Conservation (phyloP, 2,113 vertebrate species). For the Andinoacara biseriatus region DNA sequence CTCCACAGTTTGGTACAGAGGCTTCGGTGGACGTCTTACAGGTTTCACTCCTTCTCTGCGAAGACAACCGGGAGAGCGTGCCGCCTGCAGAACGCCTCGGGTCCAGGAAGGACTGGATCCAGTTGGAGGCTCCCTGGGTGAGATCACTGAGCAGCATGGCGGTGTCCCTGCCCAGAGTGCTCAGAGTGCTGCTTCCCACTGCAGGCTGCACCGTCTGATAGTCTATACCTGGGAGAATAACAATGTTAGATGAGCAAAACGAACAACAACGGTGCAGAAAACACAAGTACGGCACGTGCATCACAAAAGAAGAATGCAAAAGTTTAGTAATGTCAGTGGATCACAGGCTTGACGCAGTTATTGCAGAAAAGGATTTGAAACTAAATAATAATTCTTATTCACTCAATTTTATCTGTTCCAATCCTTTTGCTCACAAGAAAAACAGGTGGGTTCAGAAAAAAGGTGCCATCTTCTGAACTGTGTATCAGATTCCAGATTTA, state of each 20-base stretch:
- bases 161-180: constrained; percentile 81
- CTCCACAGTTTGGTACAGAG: accelerated
- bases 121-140: constrained; percentile 83
- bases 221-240: constrained; percentile 73
- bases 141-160: constrained; percentile 82
- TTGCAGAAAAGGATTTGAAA: too few species aligned
- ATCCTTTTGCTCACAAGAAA: too few species aligned
- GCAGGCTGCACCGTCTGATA: constrained; percentile 46
- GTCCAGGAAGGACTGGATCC: constrained; percentile 85
- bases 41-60: background rate
- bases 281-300: background rate
- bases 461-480: too few species aligned
- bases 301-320: too few species aligned
- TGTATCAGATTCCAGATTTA: too few species aligned
- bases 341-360: too few species aligned
- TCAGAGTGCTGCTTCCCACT: constrained; percentile 66
- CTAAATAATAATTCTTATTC: too few species aligned
- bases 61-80: background rate
- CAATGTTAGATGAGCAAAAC: accelerated
- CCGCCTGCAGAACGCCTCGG: constrained; percentile 21
- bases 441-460: too few species aligned
- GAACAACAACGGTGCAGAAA: background rate
- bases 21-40: background rate
- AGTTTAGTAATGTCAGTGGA: too few species aligned
- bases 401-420: too few species aligned